Percentiles rank a stretch among this genome's conserved stretches.
These are phyloP conservation scores for Phodopus roborovskii DNA, from an alignment of 2,113 vertebrate species.

Conservation along the genomic window DNA sequence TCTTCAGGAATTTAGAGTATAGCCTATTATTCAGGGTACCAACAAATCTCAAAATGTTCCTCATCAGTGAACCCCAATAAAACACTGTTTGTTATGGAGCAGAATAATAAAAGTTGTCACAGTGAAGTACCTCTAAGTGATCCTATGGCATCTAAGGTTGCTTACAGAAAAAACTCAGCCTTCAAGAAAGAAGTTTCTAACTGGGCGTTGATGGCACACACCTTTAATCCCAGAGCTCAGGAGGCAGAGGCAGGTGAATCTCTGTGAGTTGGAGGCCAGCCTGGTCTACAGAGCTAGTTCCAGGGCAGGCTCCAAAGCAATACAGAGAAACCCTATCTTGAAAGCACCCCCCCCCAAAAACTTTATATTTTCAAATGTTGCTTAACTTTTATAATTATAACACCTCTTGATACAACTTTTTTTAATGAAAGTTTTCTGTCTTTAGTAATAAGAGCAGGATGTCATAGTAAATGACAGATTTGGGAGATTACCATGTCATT, in stretches of 20 bases:
- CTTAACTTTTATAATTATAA: background rate
- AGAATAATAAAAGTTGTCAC: background rate
- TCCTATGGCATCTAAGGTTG: background rate
- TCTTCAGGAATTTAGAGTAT: background rate
- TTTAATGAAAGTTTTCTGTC: background rate
- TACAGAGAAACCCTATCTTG: too few species aligned
- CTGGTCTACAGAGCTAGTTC: too few species aligned
- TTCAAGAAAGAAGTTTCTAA: background rate
- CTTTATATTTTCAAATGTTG: slow-evolving; percentile 5
- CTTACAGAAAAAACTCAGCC: slow-evolving; percentile 12
- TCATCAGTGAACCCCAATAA: background rate
- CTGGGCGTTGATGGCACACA: too few species aligned
- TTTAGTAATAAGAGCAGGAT: background rate
- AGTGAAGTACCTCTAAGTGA: background rate
- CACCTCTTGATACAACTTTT: slow-evolving; percentile 15
- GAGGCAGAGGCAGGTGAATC: too few species aligned
- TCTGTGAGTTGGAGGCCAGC: too few species aligned
- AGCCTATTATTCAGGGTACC: background rate
- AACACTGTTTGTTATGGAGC: background rate
- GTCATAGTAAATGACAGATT: slow-evolving; percentile 48
- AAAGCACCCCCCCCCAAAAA: too few species aligned
- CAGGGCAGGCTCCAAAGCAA: too few species aligned
- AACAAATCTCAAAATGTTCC: background rate
- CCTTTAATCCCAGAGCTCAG: too few species aligned
- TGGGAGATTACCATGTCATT: slow-evolving; percentile 90